phyloP scores from a whole-genome alignment of 2,797 vertebrate species.

The Jordanella pulchra region DNA sequence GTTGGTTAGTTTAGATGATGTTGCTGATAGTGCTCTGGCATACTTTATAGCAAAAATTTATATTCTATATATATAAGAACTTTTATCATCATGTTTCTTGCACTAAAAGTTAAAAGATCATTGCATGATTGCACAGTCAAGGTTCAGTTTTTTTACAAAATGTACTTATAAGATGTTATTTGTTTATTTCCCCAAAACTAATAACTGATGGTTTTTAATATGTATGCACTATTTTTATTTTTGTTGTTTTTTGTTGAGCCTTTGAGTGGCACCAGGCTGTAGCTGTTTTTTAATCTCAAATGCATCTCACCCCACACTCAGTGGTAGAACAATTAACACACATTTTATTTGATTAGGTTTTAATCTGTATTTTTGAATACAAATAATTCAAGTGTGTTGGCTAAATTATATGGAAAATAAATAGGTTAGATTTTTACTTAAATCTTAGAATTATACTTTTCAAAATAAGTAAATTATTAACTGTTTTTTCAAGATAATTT shows the following conservation, averaged over 20 bases:
- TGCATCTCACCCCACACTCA: not conserved
- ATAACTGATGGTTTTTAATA: not conserved
- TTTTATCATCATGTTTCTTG: not conserved
- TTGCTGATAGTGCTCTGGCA: slow-evolving; percentile 19
- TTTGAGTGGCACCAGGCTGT: not conserved
- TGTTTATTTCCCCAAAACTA: not conserved
- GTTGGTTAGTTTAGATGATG: slow-evolving; percentile 14
- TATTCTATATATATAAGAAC: not conserved
- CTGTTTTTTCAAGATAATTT: too few species aligned
- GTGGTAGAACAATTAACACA: not conserved
- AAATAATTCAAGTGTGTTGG: not conserved
- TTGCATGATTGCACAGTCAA: not conserved
- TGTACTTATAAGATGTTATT: not conserved
- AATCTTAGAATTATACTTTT: too few species aligned
- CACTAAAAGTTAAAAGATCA: not conserved
- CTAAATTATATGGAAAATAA: not conserved
- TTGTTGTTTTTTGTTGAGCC: not conserved
- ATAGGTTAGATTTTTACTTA: not conserved
- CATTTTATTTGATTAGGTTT: not conserved
- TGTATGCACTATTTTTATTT: not conserved
- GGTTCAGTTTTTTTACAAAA: not conserved
- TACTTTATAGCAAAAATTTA: not conserved
- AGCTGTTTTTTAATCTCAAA: not conserved
- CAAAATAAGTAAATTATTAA: too few species aligned
- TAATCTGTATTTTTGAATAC: not conserved